phyloP scores from a whole-genome alignment of 2,113 vertebrate genomes.

The Microcebus murinus region DNA sequence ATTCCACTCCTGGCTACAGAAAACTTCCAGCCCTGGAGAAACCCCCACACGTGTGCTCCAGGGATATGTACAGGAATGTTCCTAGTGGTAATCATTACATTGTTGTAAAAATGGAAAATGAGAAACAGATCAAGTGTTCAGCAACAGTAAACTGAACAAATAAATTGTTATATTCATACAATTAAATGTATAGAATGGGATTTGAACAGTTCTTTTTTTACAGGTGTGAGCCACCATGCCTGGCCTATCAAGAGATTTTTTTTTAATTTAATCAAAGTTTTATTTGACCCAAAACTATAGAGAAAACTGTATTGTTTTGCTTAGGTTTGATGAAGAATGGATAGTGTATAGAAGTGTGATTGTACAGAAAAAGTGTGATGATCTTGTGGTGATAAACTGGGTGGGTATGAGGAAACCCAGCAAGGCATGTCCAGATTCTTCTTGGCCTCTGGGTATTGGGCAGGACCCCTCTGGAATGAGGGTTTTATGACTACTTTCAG shows the following conservation, averaged over 20 bases:
- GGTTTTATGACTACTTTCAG: not conserved
- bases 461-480: not conserved
- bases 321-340: too few relatives aligned
- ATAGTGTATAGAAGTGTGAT: too few relatives aligned
- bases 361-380: too few relatives aligned
- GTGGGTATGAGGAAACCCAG: too few relatives aligned
- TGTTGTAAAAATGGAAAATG: not conserved
- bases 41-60: not conserved
- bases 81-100: not conserved
- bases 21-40: not conserved
- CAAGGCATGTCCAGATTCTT: too few relatives aligned
- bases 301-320: too few relatives aligned
- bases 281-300: too few relatives aligned
- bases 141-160: not conserved
- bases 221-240: too few relatives aligned
- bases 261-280: too few relatives aligned
- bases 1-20: not conserved
- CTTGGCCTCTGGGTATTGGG: too few relatives aligned
- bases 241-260: too few relatives aligned
- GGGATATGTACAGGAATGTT: not conserved
- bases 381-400: too few relatives aligned
- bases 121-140: conserved; percentile 10
- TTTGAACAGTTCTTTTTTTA: not conserved
- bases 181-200: not conserved
- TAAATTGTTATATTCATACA: not conserved